Evolutionary conservation across 2,113 vertebrate genomes (phyloP).

Genomic region (Motacilla tschutschensis): DNA sequence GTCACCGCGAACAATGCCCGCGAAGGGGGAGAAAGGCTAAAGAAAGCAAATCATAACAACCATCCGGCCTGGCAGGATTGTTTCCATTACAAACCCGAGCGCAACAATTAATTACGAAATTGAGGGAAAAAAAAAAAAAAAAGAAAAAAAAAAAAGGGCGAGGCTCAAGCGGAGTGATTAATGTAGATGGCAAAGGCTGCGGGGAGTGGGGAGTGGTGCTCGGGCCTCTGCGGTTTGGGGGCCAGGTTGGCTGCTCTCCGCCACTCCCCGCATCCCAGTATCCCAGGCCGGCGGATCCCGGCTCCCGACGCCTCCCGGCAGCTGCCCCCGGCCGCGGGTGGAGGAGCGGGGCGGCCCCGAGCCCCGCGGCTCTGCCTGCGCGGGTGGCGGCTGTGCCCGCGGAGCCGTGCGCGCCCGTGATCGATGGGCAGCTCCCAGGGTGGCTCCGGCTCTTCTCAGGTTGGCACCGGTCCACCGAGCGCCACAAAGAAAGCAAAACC

Average conservation of each 20-base stretch:
- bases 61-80: not conserved
- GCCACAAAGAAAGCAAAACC: not conserved
- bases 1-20: conserved; percentile 54
- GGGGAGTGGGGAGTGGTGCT: not conserved
- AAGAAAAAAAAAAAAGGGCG: too few species aligned
- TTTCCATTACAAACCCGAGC: conserved; percentile 9
- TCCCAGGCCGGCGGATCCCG: not conserved
- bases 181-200: not conserved
- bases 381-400: not conserved
- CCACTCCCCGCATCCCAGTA: not conserved
- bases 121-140: not conserved
- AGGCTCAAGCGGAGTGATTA: not conserved
- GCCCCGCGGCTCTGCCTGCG: not conserved
- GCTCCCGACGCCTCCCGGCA: not conserved
- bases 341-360: not conserved
- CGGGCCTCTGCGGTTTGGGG: not conserved
- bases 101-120: conserved; percentile 36
- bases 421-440: not conserved
- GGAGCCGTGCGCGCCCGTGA: not conserved
- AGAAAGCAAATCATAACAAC: conserved; percentile 37
- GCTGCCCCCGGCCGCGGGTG: not conserved
- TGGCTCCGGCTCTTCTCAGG: not conserved
- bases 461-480: not conserved
- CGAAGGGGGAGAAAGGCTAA: conserved; percentile 23
- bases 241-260: not conserved